These are phyloP conservation scores for Parascotia fuliginaria DNA, from an alignment of 2,888 invertebrate genomes.

Conservation along the genomic window DNA sequence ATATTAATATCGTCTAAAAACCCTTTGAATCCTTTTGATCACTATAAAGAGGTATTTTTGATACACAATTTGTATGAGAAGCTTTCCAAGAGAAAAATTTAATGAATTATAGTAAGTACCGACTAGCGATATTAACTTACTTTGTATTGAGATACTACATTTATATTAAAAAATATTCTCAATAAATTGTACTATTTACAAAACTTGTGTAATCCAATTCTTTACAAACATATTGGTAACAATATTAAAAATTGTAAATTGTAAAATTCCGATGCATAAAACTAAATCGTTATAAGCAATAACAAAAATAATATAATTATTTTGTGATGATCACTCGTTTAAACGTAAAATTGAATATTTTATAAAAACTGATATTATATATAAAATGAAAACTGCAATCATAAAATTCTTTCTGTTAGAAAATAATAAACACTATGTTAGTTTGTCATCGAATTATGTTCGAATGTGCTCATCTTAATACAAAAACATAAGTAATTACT, in stretches of 20 bases:
- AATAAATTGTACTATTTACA: conserved; percentile 77
- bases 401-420: conserved; percentile 34
- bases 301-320: conserved; percentile 63
- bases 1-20: conserved; percentile 75
- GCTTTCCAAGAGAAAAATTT: conserved; percentile 54
- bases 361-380: conserved; percentile 23
- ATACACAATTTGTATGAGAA: conserved; percentile 67
- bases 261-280: conserved; percentile 62
- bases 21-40: conserved; percentile 82
- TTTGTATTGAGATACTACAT: conserved; percentile 18
- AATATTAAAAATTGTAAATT: conserved; percentile 50
- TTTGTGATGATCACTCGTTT: conserved; percentile 57
- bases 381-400: conserved; percentile 39
- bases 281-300: conserved; percentile 60
- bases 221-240: conserved; percentile 73
- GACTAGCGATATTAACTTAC: conserved; percentile 34
- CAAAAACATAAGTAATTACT: conserved; percentile 44
- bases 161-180: conserved; percentile 53
- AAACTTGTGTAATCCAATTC: conserved; percentile 59
- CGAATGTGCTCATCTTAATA: conserved; percentile 37
- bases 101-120: conserved; percentile 60
- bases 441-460: conserved; percentile 32
- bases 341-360: conserved; percentile 39
- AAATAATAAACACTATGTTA: conserved; percentile 42
- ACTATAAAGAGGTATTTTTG: conserved; percentile 83